A percentile compares a stretch with the other conserved stretches of the same genome.
Conservation (phyloP, 2,113 vertebrate species). For the Uria aalge region DNA sequence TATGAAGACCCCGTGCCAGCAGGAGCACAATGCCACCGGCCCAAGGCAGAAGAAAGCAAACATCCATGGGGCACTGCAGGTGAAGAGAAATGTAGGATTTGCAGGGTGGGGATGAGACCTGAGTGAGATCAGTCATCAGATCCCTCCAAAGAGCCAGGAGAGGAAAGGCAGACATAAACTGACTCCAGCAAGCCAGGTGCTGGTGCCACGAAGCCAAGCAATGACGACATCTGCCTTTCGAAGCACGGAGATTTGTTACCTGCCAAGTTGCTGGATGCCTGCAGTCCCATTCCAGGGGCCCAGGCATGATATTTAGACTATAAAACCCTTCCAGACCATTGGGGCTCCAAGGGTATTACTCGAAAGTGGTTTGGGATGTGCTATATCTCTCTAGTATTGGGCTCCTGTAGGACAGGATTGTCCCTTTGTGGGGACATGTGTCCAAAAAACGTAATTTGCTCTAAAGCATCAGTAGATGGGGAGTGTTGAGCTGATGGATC, state of each 20-base stretch:
- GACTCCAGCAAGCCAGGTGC: background rate
- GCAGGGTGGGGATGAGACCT: background rate
- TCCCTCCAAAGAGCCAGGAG: background rate
- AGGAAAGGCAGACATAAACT: slow-evolving; percentile 7
- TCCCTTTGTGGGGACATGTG: background rate
- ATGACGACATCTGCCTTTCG: background rate
- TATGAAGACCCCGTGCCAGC: background rate
- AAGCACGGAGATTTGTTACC: background rate
- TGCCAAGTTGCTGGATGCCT: background rate
- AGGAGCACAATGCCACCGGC: background rate
- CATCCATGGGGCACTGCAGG: background rate
- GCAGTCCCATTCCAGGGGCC: background rate
- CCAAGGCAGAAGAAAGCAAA: background rate
- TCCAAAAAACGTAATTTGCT: background rate
- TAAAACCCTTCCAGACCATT: background rate
- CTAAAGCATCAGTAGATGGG: background rate
- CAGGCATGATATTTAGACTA: background rate
- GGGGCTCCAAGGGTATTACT: background rate
- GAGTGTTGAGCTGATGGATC: background rate
- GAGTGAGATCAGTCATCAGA: background rate
- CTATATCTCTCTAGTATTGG: background rate
- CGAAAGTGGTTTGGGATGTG: background rate
- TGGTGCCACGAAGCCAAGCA: background rate
- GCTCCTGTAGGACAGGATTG: background rate
- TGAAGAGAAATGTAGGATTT: background rate